Evolutionary conservation across 2,888 invertebrate genomes (phyloP), one percentile per base, ranked within the genome.

Genomic region (Chesias legatella): DNA sequence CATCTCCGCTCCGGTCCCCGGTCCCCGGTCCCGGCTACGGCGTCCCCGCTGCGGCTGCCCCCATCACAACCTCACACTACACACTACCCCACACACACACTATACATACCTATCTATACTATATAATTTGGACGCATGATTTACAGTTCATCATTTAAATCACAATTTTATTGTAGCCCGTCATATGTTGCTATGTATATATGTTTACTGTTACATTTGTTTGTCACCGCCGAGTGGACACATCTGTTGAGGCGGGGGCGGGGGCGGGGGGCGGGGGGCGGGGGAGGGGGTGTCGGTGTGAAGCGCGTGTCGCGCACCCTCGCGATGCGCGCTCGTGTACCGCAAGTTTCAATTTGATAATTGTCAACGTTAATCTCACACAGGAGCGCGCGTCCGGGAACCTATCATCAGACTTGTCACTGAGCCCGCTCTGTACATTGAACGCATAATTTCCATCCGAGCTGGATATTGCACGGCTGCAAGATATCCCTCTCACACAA

Each of bases 131-230:
- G 84, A 84, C 84, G 84, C 84, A 73, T 83, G 62, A 67, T 75
- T 80, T 81, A 78, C 70, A 77, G 73, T 74, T 65, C 64, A 62
- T 67, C 49, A 49, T 48, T 38, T 48, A 69, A 67, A 84, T 83
- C 83, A 83, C 84, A 82, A 77, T 79, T 73, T 84, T 83, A 84
- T 82, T 84, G 83, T 83, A 76, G 77, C 67, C 65, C 65, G 77
- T 81, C 82, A 79, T 81, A 79, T 75, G 79, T 73, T 60, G 44
- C n/a, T n/a, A n/a, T 45, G 40, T 51, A 40, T 34, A 32, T 28
- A 42, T 40, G 13, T 10, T 41, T 34, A 40, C 27, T 26, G 29
- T 23, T 43, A 55, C 55, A 53, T 56, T 47, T 53, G 51, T 21
- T 41, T 42, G 48, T 22, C 20, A 7, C 9, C 29, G 11, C 35